phyloP scores from a whole-genome alignment of 2,888 invertebrate genomes.

The Cephus nigrinus region DNA sequence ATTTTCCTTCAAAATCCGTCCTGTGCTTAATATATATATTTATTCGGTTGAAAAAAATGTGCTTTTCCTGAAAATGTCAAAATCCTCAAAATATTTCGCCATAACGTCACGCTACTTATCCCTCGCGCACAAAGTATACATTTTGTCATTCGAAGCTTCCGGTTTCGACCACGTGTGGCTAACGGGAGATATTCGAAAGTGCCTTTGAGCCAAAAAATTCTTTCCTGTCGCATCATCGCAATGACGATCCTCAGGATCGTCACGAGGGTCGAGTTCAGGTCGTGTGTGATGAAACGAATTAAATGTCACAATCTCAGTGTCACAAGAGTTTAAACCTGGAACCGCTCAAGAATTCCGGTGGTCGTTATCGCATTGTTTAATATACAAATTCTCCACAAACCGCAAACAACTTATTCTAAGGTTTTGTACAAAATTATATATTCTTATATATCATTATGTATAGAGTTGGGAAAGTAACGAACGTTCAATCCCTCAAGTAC shows the following conservation, averaged over 20 bases:
- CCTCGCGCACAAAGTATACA: too few species aligned
- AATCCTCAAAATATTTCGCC: too few species aligned
- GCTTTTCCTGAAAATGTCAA: too few species aligned
- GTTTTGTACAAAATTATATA: neutral
- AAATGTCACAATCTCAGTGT: neutral
- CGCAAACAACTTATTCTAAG: neutral
- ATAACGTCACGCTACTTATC: too few species aligned
- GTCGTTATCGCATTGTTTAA: neutral
- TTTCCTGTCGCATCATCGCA: neutral
- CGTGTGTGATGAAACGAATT: neutral
- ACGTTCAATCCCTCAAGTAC: neutral
- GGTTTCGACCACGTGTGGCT: neutral
- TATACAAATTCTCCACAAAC: neutral
- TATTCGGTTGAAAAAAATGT: too few species aligned
- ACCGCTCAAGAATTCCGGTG: neutral
- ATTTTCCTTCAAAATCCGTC: too few species aligned
- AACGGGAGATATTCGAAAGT: neutral
- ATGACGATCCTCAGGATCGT: neutral
- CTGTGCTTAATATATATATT: too few species aligned
- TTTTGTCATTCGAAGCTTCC: neutral
- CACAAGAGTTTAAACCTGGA: neutral
- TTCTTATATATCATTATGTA: neutral
- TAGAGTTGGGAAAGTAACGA: neutral
- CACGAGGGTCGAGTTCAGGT: neutral
- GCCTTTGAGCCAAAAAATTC: neutral